Evolutionary conservation across 2,797 vertebrate genomes (phyloP), one percentile per base, ranked within the genome.

Genomic region (Tiaroga cobitis): DNA sequence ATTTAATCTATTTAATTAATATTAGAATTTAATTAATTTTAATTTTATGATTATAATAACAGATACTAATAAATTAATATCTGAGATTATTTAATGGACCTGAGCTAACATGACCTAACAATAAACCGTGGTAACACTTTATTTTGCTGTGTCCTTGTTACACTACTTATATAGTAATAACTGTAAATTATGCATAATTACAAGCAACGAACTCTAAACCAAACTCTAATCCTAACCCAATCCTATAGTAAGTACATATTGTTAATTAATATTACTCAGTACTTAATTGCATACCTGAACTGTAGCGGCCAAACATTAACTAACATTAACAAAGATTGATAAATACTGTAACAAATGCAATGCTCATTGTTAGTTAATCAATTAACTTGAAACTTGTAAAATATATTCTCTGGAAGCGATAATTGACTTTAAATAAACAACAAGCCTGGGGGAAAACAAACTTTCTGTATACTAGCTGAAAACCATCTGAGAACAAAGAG

Each of bases 401-500:
- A 67, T 19, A 67, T 37, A 26, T 29, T 51, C 41, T 29, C 24
- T 26, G 13, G 61, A 68, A 51, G 29, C 29, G 61, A 76, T 16
- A 54, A 26, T 26, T 29, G 13, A 26, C 34, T 8, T 26, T 67
- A 9, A 68, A 68, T 54, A 76, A 83, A n/a, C 29, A 29, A 34
- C 51, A 83, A 76, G 18, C 34, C 46, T 68, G 32, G 4, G 46
- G 65, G 18, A 59, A 41, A 78, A 70, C 37, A 69, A 85, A 39
- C 68, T 8, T 1, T 8, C 37, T 59, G 34, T 61, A 49, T 0
- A 26, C 19, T 26, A 70, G 9, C 24, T 78, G n/a, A 39, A 77
- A 78, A 56, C 46, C 49, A 68, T 37, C 19, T 32, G 56, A 83
- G 59, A 70, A 69, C 73, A 83, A 69, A 84, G n/a, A 67, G 10